These are phyloP conservation scores for Hydrocynus forskahlii DNA, from an alignment of 2,797 vertebrate species.

Conservation along the genomic window DNA sequence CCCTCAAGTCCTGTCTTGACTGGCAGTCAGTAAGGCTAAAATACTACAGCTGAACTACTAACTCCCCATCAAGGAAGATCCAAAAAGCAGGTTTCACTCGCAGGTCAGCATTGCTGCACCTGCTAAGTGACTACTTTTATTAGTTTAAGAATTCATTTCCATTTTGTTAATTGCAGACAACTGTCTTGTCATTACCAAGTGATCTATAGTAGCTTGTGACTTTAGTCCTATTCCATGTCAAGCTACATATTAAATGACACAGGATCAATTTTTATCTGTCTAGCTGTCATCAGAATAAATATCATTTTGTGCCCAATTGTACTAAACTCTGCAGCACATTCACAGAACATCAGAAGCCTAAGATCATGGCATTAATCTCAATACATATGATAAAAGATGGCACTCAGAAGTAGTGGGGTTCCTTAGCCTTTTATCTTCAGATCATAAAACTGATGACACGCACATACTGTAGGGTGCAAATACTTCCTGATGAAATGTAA, in stretches of 20 bases:
- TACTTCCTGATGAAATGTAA: conserved; percentile 22
- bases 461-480: not conserved
- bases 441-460: not conserved
- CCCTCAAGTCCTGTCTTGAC: no score
- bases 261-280: no score
- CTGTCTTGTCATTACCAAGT: no score
- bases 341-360: not conserved
- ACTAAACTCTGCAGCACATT: not conserved
- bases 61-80: not conserved
- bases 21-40: not conserved
- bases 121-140: not conserved
- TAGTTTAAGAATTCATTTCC: not conserved
- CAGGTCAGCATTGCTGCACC: not conserved
- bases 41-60: not conserved
- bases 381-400: not conserved
- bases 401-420: no score
- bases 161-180: not conserved
- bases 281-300: no score
- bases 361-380: not conserved
- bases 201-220: no score
- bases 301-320: no score
- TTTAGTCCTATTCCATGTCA: not conserved
- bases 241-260: not conserved
- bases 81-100: not conserved
- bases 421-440: not conserved